Evolutionary conservation across 2,797 vertebrate species (phyloP).

Genomic region (Salarias fasciatus): DNA sequence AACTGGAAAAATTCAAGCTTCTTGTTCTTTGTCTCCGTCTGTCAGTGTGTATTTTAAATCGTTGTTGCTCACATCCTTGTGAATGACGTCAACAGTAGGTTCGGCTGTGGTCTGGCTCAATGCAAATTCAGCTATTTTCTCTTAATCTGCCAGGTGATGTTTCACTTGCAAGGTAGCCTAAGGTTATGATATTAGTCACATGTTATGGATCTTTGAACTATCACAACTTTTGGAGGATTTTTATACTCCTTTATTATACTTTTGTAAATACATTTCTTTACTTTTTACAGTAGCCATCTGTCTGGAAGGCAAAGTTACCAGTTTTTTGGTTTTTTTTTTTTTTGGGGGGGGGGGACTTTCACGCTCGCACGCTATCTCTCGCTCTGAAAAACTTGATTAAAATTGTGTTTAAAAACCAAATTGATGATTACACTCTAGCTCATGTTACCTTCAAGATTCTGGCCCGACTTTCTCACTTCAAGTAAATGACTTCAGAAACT

Average conservation of each 20-base stretch:
- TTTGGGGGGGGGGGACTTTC: too few species aligned
- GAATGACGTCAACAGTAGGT: conserved; percentile 48
- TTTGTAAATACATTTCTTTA: conserved; percentile 1
- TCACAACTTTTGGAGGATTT: conserved; percentile 1
- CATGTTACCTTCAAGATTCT: too few species aligned
- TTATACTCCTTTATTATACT: not conserved
- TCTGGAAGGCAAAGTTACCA: conserved; percentile 1
- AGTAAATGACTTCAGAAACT: too few species aligned
- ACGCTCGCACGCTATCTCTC: too few species aligned
- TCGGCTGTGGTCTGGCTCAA: conserved; percentile 52
- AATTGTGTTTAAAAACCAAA: too few species aligned
- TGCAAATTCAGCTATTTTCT: conserved; percentile 30
- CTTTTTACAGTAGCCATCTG: not conserved
- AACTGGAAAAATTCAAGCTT: conserved; percentile 30
- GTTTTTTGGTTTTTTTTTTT: too few species aligned
- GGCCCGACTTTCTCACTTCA: too few species aligned
- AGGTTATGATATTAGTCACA: conserved; percentile 31
- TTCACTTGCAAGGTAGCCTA: conserved; percentile 13
- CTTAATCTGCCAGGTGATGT: conserved; percentile 15
- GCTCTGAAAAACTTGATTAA: too few species aligned
- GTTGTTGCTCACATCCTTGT: conserved; percentile 36
- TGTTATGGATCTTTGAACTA: conserved; percentile 13
- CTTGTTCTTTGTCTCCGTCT: conserved; percentile 15
- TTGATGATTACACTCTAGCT: too few species aligned
- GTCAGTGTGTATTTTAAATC: conserved; percentile 49